Conservation (phyloP, 2,797 vertebrate genomes). For the Poeciliopsis gracilis region DNA sequence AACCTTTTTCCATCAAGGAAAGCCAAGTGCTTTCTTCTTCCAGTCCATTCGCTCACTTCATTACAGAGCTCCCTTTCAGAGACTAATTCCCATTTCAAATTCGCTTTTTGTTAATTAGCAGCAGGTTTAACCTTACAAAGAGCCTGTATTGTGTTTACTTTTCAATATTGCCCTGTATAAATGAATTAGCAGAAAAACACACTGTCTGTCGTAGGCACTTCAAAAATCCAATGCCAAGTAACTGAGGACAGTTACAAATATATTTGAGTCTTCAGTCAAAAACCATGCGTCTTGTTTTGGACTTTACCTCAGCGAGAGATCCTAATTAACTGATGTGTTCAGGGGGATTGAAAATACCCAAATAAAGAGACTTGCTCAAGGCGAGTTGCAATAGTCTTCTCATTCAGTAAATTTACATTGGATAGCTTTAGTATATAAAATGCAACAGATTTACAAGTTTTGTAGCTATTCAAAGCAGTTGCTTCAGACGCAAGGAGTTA, state of each 20-base stretch:
- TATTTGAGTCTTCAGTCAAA: slow-evolving; percentile 57
- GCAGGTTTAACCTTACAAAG: slow-evolving; percentile 71
- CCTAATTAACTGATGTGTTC: slow-evolving; percentile 77
- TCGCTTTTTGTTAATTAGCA: slow-evolving; percentile 71
- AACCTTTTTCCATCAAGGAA: slow-evolving; percentile 76
- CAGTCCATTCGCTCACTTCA: slow-evolving; percentile 69
- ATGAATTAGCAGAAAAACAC: slow-evolving; percentile 51
- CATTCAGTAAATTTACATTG: slow-evolving; percentile 78
- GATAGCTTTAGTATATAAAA: slow-evolving; percentile 67
- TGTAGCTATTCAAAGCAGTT: slow-evolving; percentile 29
- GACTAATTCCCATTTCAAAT: slow-evolving; percentile 74
- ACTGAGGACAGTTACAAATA: slow-evolving; percentile 55
- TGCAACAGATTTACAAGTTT: slow-evolving; percentile 66
- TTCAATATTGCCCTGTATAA: slow-evolving; percentile 62
- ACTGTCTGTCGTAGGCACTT: slow-evolving; percentile 51
- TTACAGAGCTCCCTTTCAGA: slow-evolving; percentile 72
- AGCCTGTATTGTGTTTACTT: slow-evolving; percentile 70
- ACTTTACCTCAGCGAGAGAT: slow-evolving; percentile 62
- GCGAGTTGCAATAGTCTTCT: slow-evolving; percentile 65
- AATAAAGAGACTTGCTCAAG: slow-evolving; percentile 62
- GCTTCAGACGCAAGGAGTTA: slow-evolving; percentile 27
- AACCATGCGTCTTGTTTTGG: slow-evolving; percentile 45
- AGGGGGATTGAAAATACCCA: slow-evolving; percentile 72
- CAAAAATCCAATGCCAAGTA: slow-evolving; percentile 48
- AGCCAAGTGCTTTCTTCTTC: slow-evolving; percentile 58